Conservation (phyloP, 2,888 invertebrate genomes). For the Drepana falcataria region DNA sequence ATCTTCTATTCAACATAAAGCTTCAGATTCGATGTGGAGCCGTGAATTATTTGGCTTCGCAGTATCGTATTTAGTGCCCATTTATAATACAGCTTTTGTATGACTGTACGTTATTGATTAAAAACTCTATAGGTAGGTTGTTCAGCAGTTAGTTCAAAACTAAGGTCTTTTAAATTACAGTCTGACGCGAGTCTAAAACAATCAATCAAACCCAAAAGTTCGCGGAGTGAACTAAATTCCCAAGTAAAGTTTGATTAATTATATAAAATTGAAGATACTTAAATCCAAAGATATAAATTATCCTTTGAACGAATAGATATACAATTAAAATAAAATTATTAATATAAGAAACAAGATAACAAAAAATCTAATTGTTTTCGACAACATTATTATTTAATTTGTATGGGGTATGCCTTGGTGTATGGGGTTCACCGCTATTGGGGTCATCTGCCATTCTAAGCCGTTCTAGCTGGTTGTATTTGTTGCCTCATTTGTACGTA, state of each 20-base stretch:
- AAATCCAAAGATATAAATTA: slow-evolving; percentile 1
- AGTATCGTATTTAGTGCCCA: neutral
- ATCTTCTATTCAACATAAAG: neutral
- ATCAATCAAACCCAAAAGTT: slow-evolving; percentile 18
- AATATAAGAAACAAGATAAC: too few species aligned
- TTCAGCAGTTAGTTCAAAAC: slow-evolving; percentile 6
- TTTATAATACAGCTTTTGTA: too few species aligned
- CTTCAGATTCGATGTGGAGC: neutral
- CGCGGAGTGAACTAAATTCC: slow-evolving; percentile 1
- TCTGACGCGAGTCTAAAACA: slow-evolving; percentile 13
- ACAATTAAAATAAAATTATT: too few species aligned
- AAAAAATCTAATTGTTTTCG: too few species aligned
- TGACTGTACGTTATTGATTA: too few species aligned
- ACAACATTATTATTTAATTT: too few species aligned
- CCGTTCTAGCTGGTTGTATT: too few species aligned
- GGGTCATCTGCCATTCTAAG: too few species aligned
- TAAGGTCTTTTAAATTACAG: slow-evolving; percentile 12
- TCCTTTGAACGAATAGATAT: slow-evolving; percentile 5
- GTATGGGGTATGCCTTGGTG: too few species aligned
- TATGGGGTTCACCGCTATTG: too few species aligned
- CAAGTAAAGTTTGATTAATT: slow-evolving; percentile 2
- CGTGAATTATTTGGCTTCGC: neutral
- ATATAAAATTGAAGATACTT: slow-evolving; percentile 1
- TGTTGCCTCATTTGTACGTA: too few species aligned
- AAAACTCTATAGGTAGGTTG: too few species aligned